Percentiles rank a stretch among this genome's conserved stretches.
Evolutionary conservation across 2,797 vertebrate species (phyloP).

Genomic region (Graptemys geographica): DNA sequence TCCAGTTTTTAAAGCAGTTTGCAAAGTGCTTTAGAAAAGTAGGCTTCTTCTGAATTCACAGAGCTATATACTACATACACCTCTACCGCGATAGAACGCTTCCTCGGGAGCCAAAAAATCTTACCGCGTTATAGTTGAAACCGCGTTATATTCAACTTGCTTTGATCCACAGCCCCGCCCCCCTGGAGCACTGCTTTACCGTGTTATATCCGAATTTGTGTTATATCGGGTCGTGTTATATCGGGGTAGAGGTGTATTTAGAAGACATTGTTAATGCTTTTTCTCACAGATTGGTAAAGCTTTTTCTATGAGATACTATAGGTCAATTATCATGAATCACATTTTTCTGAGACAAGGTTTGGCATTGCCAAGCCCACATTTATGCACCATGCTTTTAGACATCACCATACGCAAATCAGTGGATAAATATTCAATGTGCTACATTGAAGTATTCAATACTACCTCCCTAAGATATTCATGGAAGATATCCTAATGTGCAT

Average conservation of each 20-base stretch:
- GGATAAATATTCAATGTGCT: constrained; percentile 9
- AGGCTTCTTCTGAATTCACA: not conserved
- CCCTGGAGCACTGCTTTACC: no score
- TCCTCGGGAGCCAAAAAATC: no score
- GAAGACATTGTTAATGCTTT: no score
- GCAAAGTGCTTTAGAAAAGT: not conserved
- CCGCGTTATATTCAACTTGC: no score
- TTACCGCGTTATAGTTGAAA: no score
- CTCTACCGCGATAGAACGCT: no score
- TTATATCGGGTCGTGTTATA: no score
- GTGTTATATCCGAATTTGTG: no score
- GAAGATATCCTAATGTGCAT: not conserved
- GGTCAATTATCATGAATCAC: not conserved
- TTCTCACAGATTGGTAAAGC: no score
- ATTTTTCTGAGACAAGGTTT: constrained; percentile 1
- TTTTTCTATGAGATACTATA: not conserved
- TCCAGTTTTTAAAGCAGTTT: not conserved
- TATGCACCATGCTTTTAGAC: not conserved
- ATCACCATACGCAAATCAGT: not conserved
- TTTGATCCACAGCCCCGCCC: no score
- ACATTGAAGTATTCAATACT: not conserved
- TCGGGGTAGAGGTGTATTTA: no score
- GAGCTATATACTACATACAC: not conserved
- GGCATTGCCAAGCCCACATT: not conserved
- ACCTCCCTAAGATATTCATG: not conserved